Evolutionary conservation across 2,113 vertebrate genomes (phyloP), one percentile per base, ranked within the genome.

Genomic region (Phyllostomus hastatus): DNA sequence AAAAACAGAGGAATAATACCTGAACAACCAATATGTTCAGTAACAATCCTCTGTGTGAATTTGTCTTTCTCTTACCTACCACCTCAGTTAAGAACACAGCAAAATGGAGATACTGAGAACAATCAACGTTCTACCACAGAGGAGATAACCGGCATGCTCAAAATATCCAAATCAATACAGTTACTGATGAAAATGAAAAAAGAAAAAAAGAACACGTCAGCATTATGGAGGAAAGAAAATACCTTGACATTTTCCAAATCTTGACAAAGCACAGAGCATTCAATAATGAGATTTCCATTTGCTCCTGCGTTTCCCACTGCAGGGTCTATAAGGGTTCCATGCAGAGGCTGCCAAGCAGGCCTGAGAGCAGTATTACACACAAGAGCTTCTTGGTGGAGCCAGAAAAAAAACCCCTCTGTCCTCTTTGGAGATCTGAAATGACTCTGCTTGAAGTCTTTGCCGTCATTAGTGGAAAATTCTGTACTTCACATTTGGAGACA

Each of bases 201-300:
- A 43, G 43, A 43, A 43, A 43, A 6, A 6, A 43, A 61, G 26
- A 80, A 61, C 26, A 20, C 28, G 92, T 24, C 94, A 90, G n/a
- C 88, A 86, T 33, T 33, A 85, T 78, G 70, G 64, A 70, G 81
- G 57, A 84, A 10, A 59, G 69, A 87, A 96, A 82, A 82, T 26
- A 11, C 69, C 67, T 86, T 88, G 91, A 17, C n/a, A 85, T 70
- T 43, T 97, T 90, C 59, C 10, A 95, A 66, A 87, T 33, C 38
- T 82, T 43, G 35, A 69, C 43, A 95, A 76, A 88, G 92, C 28
- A 70, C 31, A 43, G 81, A 87, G 48, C 33, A 69, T 54, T 85
- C 73, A 59, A 26, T 92, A 93, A 75, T 69, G 83, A 97, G 82
- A 95, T 69, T 93, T 96, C 87, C 41, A 38, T 96, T 96, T 33